Evolutionary conservation across 2,888 invertebrate genomes (phyloP).

Genomic region (Tridacna crocea): DNA sequence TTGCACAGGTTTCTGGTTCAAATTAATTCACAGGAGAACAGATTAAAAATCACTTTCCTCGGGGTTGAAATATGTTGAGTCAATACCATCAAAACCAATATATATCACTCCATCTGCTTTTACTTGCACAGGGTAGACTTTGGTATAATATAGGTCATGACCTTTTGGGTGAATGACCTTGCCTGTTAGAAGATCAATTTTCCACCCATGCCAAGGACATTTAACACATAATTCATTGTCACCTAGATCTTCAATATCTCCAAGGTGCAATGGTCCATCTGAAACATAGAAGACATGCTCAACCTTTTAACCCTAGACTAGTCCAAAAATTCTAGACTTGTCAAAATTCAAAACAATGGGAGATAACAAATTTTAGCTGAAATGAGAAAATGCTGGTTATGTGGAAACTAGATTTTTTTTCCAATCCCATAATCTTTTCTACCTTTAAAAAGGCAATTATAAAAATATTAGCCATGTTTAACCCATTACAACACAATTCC

Average conservation of each 20-base stretch:
- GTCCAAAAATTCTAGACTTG: too few relatives aligned
- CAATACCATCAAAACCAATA: constrained; percentile 77
- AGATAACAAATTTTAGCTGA: too few relatives aligned
- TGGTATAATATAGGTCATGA: constrained; percentile 55
- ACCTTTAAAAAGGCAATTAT: too few relatives aligned
- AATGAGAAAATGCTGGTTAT: too few relatives aligned
- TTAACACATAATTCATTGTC: constrained; percentile 74
- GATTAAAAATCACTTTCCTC: constrained; percentile 50
- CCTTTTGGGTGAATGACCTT: constrained; percentile 68
- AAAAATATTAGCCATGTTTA: too few relatives aligned
- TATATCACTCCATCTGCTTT: constrained; percentile 68
- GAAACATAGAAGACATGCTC: neutral
- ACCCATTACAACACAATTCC: too few relatives aligned
- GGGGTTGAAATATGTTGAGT: constrained; percentile 67
- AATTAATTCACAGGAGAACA: neutral
- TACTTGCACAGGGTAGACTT: constrained; percentile 75
- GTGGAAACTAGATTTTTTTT: too few relatives aligned
- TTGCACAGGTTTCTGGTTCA: neutral
- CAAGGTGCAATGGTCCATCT: constrained; percentile 82
- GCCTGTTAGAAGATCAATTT: constrained; percentile 75
- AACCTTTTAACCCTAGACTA: too few relatives aligned
- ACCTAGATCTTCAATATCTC: constrained; percentile 80
- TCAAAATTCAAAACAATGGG: too few relatives aligned
- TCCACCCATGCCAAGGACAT: constrained; percentile 83
- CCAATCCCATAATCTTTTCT: too few relatives aligned